Evolutionary conservation across 1,140 invertebrate genomes (phyloP).

Genomic region (Drosophila tani): DNA sequence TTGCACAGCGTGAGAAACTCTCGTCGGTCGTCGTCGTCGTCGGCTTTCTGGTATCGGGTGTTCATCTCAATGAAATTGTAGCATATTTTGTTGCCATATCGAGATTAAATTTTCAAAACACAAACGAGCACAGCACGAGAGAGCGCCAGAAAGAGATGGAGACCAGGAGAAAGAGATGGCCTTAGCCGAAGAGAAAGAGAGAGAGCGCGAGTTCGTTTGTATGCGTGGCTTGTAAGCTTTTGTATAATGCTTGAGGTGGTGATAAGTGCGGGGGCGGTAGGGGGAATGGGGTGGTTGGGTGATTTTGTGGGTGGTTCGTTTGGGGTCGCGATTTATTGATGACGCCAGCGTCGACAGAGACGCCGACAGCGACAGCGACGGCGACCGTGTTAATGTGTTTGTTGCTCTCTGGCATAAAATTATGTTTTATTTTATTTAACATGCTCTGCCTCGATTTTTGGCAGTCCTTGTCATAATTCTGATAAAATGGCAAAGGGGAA

Average conservation of each 20-base stretch:
- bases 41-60: slow-evolving; percentile 75
- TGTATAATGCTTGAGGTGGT: slow-evolving; percentile 50
- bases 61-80: slow-evolving; percentile 84
- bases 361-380: slow-evolving; percentile 24
- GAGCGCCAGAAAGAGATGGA: slow-evolving; percentile 20
- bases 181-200: slow-evolving; percentile 10
- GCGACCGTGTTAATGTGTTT: slow-evolving; percentile 78
- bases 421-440: slow-evolving; percentile 84
- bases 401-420: slow-evolving; percentile 79
- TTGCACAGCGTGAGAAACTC: slow-evolving; percentile 81
- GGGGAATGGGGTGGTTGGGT: slow-evolving; percentile 52
- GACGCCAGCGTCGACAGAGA: slow-evolving; percentile 66
- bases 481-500: slow-evolving; percentile 33
- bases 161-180: slow-evolving; percentile 16
- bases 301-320: slow-evolving; percentile 53
- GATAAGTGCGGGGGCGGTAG: slow-evolving; percentile 8
- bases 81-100: slow-evolving; percentile 84
- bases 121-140: slow-evolving; percentile 72
- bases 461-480: slow-evolving; percentile 76
- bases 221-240: slow-evolving; percentile 74
- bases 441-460: slow-evolving; percentile 73
- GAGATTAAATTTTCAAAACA: slow-evolving; percentile 84
- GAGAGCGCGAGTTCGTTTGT: slow-evolving; percentile 39
- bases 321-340: slow-evolving; percentile 82
- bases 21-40: slow-evolving; percentile 28